Evolutionary conservation across 2,113 vertebrate genomes (phyloP).

Genomic region (Hydropotes inermis): DNA sequence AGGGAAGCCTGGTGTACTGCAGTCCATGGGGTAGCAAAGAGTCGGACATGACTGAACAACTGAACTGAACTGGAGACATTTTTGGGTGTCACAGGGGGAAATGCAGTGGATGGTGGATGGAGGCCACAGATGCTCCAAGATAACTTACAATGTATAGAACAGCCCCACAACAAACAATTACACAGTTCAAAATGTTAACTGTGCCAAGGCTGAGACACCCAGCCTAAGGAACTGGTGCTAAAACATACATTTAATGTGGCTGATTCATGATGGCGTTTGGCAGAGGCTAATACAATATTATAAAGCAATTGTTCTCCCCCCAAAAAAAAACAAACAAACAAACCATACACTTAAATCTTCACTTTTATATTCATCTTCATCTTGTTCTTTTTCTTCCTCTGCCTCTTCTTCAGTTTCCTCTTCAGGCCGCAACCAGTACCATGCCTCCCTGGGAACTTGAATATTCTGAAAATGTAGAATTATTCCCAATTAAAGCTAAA

Average conservation of each 20-base stretch:
- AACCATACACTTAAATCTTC: conserved; percentile 84
- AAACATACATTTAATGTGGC: conserved; percentile 82
- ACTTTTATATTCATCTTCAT: conserved; percentile 79
- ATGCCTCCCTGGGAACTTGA: conserved; percentile 86
- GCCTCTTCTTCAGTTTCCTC: conserved; percentile 82
- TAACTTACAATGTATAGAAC: not conserved
- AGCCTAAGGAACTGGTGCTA: not conserved
- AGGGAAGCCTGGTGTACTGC: not conserved
- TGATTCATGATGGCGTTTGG: not conserved
- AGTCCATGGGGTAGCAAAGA: not conserved
- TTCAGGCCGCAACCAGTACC: conserved; percentile 91
- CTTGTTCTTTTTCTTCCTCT: conserved; percentile 74
- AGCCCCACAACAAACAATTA: not conserved
- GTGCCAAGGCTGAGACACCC: not conserved
- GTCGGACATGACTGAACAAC: not conserved
- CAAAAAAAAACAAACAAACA: not conserved
- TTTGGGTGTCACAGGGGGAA: not conserved
- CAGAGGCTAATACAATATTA: not conserved
- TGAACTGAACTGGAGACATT: not conserved
- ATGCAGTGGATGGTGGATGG: not conserved
- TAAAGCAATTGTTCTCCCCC: not conserved
- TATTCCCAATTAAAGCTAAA: not conserved
- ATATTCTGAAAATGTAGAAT: conserved; percentile 83
- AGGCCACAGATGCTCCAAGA: not conserved
- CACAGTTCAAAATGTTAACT: not conserved